phyloP scores from a whole-genome alignment of 2,113 vertebrate genomes.

The Eurystomus gularis region DNA sequence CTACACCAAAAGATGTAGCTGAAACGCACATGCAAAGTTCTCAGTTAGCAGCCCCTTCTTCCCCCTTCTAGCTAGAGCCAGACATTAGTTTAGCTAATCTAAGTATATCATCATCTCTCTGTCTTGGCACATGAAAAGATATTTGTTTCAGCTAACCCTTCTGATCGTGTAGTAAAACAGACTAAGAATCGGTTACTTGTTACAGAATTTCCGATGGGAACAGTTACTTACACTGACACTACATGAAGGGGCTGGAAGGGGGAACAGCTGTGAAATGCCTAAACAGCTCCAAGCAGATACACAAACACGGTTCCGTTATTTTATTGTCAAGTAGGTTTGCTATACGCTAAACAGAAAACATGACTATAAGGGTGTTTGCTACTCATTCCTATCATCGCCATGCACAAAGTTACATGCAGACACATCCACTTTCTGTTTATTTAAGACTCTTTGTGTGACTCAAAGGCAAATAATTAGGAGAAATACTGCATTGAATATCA shows the following conservation, averaged over 20 bases:
- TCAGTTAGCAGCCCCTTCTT: not conserved
- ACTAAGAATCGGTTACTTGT: not conserved
- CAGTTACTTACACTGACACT: not conserved
- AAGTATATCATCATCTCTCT: not conserved
- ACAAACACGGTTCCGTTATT: not conserved
- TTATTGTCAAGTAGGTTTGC: not conserved
- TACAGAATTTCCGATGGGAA: not conserved
- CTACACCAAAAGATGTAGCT: not conserved
- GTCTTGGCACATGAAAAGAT: not conserved
- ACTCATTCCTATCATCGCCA: not conserved
- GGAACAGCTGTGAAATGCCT: not conserved
- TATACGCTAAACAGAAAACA: not conserved
- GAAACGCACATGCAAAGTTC: not conserved
- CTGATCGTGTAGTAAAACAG: not conserved
- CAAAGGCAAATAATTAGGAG: conserved; percentile 43
- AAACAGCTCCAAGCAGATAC: not conserved
- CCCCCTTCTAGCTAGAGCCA: not conserved
- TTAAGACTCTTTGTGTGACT: conserved; percentile 13
- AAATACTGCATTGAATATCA: conserved; percentile 24
- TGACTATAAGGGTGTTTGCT: not conserved
- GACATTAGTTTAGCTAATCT: not conserved
- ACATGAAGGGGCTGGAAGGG: not conserved
- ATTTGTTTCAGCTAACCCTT: not conserved
- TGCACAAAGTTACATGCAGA: not conserved
- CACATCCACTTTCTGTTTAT: conserved; percentile 12